Evolutionary conservation across 2,797 vertebrate genomes (phyloP).

Genomic region (Cephalopachus bancanus): DNA sequence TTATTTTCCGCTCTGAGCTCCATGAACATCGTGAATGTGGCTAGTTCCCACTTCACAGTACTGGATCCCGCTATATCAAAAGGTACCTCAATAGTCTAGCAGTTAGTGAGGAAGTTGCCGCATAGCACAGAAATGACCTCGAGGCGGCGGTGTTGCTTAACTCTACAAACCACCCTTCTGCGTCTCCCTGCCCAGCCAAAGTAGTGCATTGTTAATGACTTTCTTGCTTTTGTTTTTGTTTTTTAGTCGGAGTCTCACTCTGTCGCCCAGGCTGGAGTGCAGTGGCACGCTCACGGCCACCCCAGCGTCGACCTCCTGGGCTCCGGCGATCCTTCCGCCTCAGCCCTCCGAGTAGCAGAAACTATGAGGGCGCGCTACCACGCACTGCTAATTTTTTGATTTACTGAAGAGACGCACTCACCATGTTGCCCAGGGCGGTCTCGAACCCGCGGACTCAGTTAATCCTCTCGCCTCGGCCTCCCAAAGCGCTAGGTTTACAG

Average conservation of each 20-base stretch:
- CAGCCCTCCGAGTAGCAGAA: not conserved
- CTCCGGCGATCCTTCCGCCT: not conserved
- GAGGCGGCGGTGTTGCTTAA: conserved; percentile 58
- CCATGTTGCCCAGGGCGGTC: not conserved
- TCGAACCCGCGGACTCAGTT: not conserved
- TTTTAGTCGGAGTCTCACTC: not conserved
- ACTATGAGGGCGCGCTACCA: not conserved
- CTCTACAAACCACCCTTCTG: not conserved
- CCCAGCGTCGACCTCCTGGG: not conserved
- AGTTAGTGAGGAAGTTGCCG: not conserved
- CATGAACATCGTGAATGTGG: not conserved
- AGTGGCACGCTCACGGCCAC: not conserved
- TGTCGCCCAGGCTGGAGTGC: not conserved
- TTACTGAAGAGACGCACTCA: not conserved
- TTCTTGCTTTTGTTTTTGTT: not conserved
- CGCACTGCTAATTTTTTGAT: not conserved
- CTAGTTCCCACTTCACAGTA: not conserved
- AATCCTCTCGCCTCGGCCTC: not conserved
- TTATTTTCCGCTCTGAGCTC: not conserved
- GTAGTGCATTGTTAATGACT: not conserved
- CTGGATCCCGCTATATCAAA: not conserved
- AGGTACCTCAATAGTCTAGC: not conserved
- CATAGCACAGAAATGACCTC: not conserved
- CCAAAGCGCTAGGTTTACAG: not conserved
- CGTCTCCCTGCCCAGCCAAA: not conserved